Evolutionary conservation across 1,140 invertebrate species (phyloP).

Genomic region (Pogonomyrmex barbatus): DNA sequence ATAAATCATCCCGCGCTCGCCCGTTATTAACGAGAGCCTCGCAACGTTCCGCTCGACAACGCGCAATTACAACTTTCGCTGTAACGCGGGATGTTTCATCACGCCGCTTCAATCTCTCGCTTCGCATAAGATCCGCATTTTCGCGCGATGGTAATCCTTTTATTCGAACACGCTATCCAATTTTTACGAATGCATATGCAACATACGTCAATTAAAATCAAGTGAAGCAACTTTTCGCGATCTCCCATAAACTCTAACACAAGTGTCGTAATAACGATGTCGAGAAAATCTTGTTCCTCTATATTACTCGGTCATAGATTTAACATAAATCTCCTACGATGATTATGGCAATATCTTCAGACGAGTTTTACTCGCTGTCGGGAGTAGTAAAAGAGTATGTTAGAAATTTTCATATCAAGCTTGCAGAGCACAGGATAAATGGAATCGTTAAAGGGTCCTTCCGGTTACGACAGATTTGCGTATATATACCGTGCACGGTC

Average conservation of each 20-base stretch:
- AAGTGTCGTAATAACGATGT: neutral
- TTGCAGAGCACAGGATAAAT: constrained; percentile 25
- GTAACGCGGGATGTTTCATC: constrained; percentile 27
- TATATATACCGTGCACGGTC: constrained; percentile 43
- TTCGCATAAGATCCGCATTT: constrained; percentile 29
- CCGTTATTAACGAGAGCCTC: constrained; percentile 52
- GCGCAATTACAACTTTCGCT: constrained; percentile 65
- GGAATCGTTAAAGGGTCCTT: constrained; percentile 41
- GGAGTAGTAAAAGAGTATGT: constrained; percentile 7
- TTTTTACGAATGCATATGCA: constrained; percentile 3
- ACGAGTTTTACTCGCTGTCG: neutral
- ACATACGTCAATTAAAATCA: neutral
- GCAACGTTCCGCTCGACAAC: constrained; percentile 58
- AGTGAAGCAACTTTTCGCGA: neutral
- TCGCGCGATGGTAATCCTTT: neutral
- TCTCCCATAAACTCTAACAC: neutral
- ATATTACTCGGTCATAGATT: neutral
- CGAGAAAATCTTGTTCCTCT: neutral
- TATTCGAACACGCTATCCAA: constrained; percentile 6
- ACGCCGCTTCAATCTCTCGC: constrained; percentile 52
- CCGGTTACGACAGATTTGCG: constrained; percentile 30
- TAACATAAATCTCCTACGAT: neutral
- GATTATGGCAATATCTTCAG: neutral
- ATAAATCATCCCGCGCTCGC: constrained; percentile 62
- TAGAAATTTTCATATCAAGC: neutral